Conservation (phyloP, 2,797 vertebrate genomes). For the Chelidonichthys spinosus region DNA sequence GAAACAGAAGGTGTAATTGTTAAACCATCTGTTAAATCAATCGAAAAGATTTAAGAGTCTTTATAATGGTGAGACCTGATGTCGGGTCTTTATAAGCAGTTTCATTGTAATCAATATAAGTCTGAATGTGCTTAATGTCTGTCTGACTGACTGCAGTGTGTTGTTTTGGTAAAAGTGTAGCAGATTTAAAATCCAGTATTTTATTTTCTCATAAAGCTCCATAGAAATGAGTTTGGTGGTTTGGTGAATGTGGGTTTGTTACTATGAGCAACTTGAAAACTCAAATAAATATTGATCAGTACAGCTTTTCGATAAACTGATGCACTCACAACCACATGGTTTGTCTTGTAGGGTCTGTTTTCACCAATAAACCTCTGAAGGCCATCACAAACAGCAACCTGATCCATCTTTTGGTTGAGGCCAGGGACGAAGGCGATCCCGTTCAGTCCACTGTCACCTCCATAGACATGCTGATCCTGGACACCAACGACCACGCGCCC, state of each 20-base stretch:
- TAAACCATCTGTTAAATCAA: slow-evolving; percentile 30
- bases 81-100: background rate
- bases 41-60: slow-evolving; percentile 4
- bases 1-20: slow-evolving; percentile 22
- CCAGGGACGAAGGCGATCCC: slow-evolving; percentile 87
- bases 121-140: background rate
- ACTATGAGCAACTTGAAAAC: background rate
- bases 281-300: background rate
- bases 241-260: background rate
- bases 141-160: slow-evolving; percentile 6
- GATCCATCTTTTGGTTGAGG: slow-evolving; percentile 89
- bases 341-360: slow-evolving; percentile 88
- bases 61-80: slow-evolving; percentile 17
- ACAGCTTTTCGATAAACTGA: background rate
- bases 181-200: background rate
- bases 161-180: slow-evolving; percentile 1
- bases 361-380: slow-evolving; percentile 79
- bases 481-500: slow-evolving; percentile 88
- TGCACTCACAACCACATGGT: background rate
- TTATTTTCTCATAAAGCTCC: background rate
- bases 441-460: slow-evolving; percentile 81
- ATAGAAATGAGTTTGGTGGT: background rate
- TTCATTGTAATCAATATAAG: slow-evolving; percentile 1
- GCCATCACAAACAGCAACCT: slow-evolving; percentile 75
- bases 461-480: slow-evolving; percentile 84